Evolutionary conservation across 2,113 vertebrate genomes (phyloP), one percentile per base, ranked within the genome.

Genomic region (Pseudorhombus dupliciocellatus): DNA sequence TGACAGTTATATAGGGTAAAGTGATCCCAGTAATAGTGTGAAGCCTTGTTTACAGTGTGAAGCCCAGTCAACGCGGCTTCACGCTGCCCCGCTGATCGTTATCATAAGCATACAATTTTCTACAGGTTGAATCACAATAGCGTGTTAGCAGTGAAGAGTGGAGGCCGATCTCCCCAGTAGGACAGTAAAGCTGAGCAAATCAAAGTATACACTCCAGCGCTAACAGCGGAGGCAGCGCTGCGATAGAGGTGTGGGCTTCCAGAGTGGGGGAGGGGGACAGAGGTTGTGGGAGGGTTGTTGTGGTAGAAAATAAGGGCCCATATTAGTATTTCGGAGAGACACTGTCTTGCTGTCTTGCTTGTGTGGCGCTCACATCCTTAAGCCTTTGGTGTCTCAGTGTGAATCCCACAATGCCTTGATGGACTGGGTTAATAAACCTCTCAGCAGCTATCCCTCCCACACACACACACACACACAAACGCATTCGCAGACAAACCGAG

Each of bases 401-500:
- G 85, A 88, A 88, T 90, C 90, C 91, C 90, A 85, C 87, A 87
- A 89, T 90, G 89, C 87, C 90, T 89, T 92, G 92, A 93, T 90
- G 85, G 92, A 90, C 90, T 87, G 81, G 87, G 80, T 90, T 93
- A 93, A 93, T 93, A 93, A 94, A 93, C 88, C 92, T 88, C 85
- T 87, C 87, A 85, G 87, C 89, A 85, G 63, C 84, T 31, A 68
- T 56, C 24, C 28, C 48, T 26, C 54, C 7, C 75, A 22, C 73
- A 64, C 70, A 83, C 54, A 79, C 79, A 81, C 75, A 78, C 48
- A 12, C 68, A 69, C 60, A 79, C 50, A 53, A 58, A 71, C 59
- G 54, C 37, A 44, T 20, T 26, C 44, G 26, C 57, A 75, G 50
- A 81, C 84, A 84, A n/a, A 56, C 76, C 22, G 20, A 42, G 31